Evolutionary conservation across 1,140 invertebrate species (phyloP).

Genomic region (Apis mellifera): Amel_HAv3.1 CM009941.2:12749001-12749500

Average conservation of each 20-base stretch:
- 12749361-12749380: constrained; percentile 16
- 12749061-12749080: background rate
- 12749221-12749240: too few relatives aligned
- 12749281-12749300: constrained; percentile 38
- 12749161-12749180: too few relatives aligned
- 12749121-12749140: too few relatives aligned
- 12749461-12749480: constrained; percentile 3
- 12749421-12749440: too few relatives aligned
- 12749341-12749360: background rate
- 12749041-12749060: background rate
- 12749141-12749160: too few relatives aligned
- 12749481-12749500: constrained; percentile 4
- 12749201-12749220: too few relatives aligned
- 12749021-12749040: background rate
- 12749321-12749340: constrained; percentile 72
- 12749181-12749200: too few relatives aligned
- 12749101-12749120: too few relatives aligned
- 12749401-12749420: constrained; percentile 27
- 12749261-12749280: constrained; percentile 35
- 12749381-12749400: background rate
- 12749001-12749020: constrained; percentile 16
- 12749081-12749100: background rate
- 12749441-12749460: constrained; percentile 5
- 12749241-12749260: too few relatives aligned
- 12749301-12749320: constrained; percentile 68